Evolutionary conservation across 2,888 invertebrate species (phyloP).

Genomic region (Vesta saturnalis): DNA sequence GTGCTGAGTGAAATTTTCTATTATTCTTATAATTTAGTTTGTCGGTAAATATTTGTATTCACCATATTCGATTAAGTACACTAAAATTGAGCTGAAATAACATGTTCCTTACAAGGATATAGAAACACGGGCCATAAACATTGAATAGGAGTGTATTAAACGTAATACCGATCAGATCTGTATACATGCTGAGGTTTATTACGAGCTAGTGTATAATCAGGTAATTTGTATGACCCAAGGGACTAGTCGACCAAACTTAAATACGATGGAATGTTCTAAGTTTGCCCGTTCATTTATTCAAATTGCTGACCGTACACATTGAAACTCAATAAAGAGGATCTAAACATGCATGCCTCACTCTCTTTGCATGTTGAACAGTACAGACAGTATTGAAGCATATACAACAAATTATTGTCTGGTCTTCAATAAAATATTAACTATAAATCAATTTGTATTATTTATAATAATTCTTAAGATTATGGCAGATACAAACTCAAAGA

Average conservation of each 20-base stretch:
- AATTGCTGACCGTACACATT: conserved; percentile 54
- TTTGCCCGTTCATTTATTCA: conserved; percentile 54
- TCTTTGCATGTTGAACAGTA: conserved; percentile 50
- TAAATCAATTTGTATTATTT: no score
- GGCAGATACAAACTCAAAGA: no score
- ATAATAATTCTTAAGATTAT: no score
- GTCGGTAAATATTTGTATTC: neutral
- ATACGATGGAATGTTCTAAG: conserved; percentile 53
- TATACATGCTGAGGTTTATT: conserved; percentile 42
- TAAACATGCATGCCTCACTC: conserved; percentile 51
- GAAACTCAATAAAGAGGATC: conserved; percentile 54
- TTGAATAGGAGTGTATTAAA: conserved; percentile 42
- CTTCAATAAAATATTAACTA: neutral
- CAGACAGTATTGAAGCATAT: conserved; percentile 23
- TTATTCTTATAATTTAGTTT: neutral
- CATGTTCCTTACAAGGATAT: conserved; percentile 23
- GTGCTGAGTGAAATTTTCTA: neutral
- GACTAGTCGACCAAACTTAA: conserved; percentile 50
- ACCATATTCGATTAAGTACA: neutral
- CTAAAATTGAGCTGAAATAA: conserved; percentile 21
- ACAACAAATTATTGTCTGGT: neutral
- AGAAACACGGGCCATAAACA: conserved; percentile 32
- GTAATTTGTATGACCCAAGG: conserved; percentile 55
- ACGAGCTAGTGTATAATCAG: conserved; percentile 49
- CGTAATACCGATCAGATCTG: conserved; percentile 41